These are phyloP conservation scores for Pangasius mekongensis DNA, from an alignment of 2,797 vertebrate species.

Conservation along the genomic window DNA sequence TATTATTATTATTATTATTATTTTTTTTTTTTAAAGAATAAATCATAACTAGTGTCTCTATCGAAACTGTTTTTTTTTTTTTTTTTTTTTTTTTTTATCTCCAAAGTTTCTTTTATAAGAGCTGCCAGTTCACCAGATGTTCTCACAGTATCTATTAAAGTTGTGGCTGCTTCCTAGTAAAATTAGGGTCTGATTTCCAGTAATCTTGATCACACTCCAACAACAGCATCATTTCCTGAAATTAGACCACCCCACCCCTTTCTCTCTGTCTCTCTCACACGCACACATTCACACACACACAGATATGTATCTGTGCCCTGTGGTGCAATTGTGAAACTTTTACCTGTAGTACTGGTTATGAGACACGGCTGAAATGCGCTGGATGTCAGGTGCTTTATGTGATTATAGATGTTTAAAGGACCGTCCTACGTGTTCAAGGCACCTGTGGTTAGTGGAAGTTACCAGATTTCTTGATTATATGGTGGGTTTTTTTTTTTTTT, in stretches of 20 bases:
- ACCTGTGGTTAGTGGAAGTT: not conserved
- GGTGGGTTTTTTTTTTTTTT: not conserved
- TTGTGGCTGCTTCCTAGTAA: conserved; percentile 15
- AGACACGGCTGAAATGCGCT: not conserved
- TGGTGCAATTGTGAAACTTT: conserved; percentile 21
- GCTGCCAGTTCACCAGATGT: not conserved
- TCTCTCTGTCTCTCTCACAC: not conserved
- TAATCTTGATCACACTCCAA: conserved; percentile 41
- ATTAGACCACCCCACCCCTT: conserved; percentile 35
- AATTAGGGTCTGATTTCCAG: conserved; percentile 32
- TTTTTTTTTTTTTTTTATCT: not conserved
- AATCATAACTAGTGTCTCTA: not conserved
- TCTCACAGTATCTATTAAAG: not conserved
- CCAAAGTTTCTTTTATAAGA: not conserved
- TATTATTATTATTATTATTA: too few relatives aligned
- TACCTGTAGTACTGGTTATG: conserved; percentile 23
- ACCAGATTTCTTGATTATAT: not conserved
- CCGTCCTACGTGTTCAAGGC: too few relatives aligned
- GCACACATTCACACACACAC: conserved; percentile 4
- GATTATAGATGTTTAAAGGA: not conserved
- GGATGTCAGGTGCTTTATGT: not conserved
- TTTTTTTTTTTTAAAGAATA: not conserved
- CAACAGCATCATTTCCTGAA: conserved; percentile 49
- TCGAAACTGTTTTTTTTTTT: not conserved
- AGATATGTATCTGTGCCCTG: conserved; percentile 24